phyloP scores from a whole-genome alignment of 2,888 invertebrate genomes.

The Cantharis nigra region DNA sequence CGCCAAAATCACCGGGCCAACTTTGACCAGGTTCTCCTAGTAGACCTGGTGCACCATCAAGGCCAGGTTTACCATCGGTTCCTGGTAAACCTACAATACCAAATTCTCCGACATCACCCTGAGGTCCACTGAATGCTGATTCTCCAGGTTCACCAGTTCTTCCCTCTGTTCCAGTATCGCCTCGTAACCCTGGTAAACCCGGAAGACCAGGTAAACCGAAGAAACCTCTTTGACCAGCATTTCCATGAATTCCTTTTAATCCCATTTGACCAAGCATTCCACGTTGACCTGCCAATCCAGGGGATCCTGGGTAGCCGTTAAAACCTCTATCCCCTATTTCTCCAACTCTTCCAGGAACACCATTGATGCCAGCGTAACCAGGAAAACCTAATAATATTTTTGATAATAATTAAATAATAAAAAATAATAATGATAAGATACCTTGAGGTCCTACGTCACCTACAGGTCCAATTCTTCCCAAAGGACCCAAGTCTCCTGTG shows the following conservation, averaged over 20 bases:
- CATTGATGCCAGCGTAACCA: conserved; percentile 49
- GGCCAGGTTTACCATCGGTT: conserved; percentile 58
- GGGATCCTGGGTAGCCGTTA: conserved; percentile 46
- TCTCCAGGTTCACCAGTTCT: conserved; percentile 59
- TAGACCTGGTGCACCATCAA: conserved; percentile 52
- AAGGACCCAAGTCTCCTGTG: conserved; percentile 47
- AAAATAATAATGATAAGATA: background rate
- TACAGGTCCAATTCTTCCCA: conserved; percentile 31
- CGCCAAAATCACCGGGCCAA: conserved; percentile 58
- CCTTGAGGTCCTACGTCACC: conserved; percentile 44
- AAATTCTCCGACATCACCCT: conserved; percentile 63
- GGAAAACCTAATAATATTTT: conserved; percentile 30
- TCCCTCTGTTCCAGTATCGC: conserved; percentile 54
- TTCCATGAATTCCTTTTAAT: conserved; percentile 56
- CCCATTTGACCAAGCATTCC: conserved; percentile 61
- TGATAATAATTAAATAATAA: conserved; percentile 4
- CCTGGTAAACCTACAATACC: conserved; percentile 60
- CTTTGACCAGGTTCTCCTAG: conserved; percentile 35
- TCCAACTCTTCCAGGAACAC: conserved; percentile 40
- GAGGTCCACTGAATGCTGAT: conserved; percentile 64
- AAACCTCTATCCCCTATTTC: conserved; percentile 25
- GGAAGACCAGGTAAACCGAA: conserved; percentile 50
- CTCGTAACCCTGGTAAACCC: conserved; percentile 55
- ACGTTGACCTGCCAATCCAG: conserved; percentile 46
- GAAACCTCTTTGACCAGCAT: conserved; percentile 46